Conservation (phyloP, 2,113 vertebrate genomes). For the Hippocampus guttulatus region DNA sequence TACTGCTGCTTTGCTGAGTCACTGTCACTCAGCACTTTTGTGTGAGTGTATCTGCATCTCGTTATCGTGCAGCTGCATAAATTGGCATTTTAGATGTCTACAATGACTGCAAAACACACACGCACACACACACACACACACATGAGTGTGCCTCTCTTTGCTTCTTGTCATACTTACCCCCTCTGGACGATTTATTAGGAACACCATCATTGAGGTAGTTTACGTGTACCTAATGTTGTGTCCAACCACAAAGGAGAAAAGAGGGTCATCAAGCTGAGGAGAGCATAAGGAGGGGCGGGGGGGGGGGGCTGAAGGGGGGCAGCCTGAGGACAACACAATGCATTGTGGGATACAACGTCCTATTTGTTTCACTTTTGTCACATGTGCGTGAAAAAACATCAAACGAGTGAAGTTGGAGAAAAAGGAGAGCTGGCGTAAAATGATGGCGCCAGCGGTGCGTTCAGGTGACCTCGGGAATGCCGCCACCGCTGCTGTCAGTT, state of each 20-base stretch:
- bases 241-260: background rate
- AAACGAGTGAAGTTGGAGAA: too few species aligned
- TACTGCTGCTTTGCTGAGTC: conserved; percentile 63
- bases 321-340: background rate
- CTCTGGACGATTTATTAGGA: too few species aligned
- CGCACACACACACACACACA: too few species aligned
- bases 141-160: too few species aligned
- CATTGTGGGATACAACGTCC: background rate
- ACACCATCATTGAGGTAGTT: too few species aligned
- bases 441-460: too few species aligned
- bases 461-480: too few species aligned
- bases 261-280: background rate
- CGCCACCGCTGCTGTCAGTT: too few species aligned
- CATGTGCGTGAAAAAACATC: background rate
- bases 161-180: too few species aligned
- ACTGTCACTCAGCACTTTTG: conserved; percentile 35
- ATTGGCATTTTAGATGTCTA: background rate
- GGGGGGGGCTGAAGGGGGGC: background rate
- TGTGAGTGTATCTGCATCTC: conserved; percentile 23
- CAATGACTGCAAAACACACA: too few species aligned
- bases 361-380: background rate
- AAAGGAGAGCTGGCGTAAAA: too few species aligned
- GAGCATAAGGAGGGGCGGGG: background rate
- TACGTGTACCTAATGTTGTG: background rate
- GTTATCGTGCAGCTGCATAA: background rate